Evolutionary conservation across 2,113 vertebrate species (phyloP).

Genomic region (Noturus placidus): DNA sequence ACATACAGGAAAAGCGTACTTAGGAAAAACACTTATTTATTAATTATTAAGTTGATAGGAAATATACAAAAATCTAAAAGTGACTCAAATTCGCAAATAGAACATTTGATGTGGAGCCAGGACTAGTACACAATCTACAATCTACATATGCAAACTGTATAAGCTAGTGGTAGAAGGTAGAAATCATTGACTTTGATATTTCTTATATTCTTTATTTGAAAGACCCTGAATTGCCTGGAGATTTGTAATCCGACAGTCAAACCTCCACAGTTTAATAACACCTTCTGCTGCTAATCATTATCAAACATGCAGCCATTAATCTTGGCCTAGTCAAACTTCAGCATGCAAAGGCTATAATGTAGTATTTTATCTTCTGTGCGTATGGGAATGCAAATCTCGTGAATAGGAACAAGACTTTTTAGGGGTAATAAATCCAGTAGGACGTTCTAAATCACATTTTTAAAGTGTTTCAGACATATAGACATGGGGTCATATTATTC

Average conservation of each 20-base stretch:
- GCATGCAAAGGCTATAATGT: not conserved
- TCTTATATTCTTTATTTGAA: not conserved
- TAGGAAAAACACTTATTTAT: not conserved
- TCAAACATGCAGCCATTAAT: not conserved
- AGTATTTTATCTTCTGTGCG: not conserved
- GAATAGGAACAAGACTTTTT: not conserved
- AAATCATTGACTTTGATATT: not conserved
- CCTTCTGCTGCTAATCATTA: constrained; percentile 10
- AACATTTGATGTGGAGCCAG: not conserved
- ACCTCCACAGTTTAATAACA: not conserved
- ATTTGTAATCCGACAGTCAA: not conserved
- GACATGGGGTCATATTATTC: not conserved
- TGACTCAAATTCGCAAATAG: not conserved
- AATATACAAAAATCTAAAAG: not conserved
- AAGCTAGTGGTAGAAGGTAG: not conserved
- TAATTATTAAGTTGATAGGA: not conserved
- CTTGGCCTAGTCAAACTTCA: not conserved
- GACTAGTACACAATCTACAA: not conserved
- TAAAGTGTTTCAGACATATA: not conserved
- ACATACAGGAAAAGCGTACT: no score
- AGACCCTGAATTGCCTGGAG: not conserved
- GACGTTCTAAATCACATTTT: not conserved
- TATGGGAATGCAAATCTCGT: not conserved
- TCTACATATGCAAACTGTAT: not conserved
- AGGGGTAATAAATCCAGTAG: no score